These are phyloP conservation scores for Epinotia brunnichana DNA, from an alignment of 2,888 invertebrate genomes.

Conservation along the genomic window DNA sequence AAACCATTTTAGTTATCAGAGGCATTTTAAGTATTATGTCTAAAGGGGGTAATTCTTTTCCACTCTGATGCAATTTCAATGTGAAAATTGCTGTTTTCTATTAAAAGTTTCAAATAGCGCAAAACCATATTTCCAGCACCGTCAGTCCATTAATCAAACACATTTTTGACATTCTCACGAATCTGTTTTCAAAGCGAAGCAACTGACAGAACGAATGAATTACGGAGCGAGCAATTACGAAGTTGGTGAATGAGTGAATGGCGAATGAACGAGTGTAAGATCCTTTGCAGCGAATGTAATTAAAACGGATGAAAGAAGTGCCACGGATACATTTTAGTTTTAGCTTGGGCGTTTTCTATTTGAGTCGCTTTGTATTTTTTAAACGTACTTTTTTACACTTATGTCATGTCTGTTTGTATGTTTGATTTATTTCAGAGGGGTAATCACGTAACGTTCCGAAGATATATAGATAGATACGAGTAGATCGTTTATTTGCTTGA, in stretches of 20 bases:
- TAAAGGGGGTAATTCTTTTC: too few species aligned
- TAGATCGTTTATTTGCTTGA: too few species aligned
- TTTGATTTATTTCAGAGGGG: too few species aligned
- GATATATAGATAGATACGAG: too few species aligned
- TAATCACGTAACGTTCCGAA: too few species aligned
- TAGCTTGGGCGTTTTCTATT: neutral
- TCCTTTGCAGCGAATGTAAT: constrained; percentile 27
- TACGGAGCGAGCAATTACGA: constrained; percentile 12
- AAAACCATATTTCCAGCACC: neutral
- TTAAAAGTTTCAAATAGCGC: neutral
- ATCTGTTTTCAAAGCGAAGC: neutral
- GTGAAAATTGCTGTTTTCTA: too few species aligned
- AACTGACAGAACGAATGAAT: constrained; percentile 13
- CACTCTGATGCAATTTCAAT: too few species aligned
- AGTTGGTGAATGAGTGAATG: constrained; percentile 22
- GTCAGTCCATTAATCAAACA: neutral
- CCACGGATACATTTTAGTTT: neutral
- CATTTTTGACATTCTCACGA: neutral
- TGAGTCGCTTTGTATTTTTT: neutral
- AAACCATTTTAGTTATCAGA: too few species aligned
- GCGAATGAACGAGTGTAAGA: constrained; percentile 18
- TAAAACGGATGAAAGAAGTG: constrained; percentile 22
- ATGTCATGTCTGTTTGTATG: too few species aligned
- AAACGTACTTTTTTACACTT: neutral
- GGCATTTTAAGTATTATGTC: too few species aligned